Conservation (phyloP, 2,113 vertebrate species). For the Rhagologus leucostigma region DNA sequence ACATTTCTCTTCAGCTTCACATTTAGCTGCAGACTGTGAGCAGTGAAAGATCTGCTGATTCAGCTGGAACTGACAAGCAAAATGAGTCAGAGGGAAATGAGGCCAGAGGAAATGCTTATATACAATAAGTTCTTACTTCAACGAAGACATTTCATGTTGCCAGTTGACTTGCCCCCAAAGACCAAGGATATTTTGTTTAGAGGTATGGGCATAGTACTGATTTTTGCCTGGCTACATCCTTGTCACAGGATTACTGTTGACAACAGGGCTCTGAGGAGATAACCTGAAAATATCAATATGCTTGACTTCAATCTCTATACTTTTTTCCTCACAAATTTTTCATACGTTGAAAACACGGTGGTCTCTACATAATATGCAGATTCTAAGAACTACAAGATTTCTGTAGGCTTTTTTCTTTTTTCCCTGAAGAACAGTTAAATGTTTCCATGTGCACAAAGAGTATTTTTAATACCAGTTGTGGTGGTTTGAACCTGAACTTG, state of each 20-base stretch:
- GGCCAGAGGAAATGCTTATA: background rate
- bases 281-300: background rate
- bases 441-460: background rate
- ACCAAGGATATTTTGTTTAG: background rate
- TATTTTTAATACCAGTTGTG: background rate
- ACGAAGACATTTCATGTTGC: background rate
- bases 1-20: background rate
- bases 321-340: background rate
- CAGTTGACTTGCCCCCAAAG: background rate
- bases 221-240: background rate
- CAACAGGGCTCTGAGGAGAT: background rate
- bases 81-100: background rate
- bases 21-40: background rate
- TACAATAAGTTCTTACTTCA: background rate
- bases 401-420: background rate
- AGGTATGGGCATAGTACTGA: background rate
- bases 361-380: background rate
- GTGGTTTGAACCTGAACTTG: no score
- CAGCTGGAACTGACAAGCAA: background rate
- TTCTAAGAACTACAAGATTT: background rate
- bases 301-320: background rate
- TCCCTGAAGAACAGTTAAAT: background rate
- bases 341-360: background rate
- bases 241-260: background rate
- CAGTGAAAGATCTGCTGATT: background rate